A percentile compares a stretch with the other conserved stretches of the same genome.
These are phyloP conservation scores for Natrix natrix DNA, from an alignment of 2,797 vertebrate species.

Conservation along the genomic window DNA sequence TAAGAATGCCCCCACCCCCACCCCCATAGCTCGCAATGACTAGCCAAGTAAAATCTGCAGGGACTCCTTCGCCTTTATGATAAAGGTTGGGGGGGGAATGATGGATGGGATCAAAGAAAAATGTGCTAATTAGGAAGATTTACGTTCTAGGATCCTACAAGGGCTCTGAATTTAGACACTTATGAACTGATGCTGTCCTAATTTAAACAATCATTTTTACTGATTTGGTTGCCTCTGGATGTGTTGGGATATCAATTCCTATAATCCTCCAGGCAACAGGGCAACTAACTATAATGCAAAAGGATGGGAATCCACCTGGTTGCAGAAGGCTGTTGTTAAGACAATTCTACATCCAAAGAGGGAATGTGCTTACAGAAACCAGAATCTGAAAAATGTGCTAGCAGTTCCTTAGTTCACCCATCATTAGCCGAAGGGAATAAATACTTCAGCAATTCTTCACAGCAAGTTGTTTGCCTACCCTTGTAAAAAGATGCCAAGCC, in stretches of 20 bases:
- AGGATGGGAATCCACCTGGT: background rate
- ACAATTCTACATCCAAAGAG: background rate
- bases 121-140: background rate
- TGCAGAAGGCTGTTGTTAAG: background rate
- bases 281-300: background rate
- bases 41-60: too few relatives aligned
- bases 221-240: background rate
- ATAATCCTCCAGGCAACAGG: background rate
- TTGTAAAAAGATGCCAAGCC: constrained; percentile 4
- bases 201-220: background rate
- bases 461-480: background rate
- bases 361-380: background rate
- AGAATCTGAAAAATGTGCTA: background rate
- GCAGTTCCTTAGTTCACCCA: constrained; percentile 6
- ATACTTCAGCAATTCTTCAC: background rate
- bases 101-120: background rate
- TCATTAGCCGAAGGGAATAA: constrained; percentile 18
- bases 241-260: background rate
- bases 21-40: too few relatives aligned
- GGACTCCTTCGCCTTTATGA: background rate
- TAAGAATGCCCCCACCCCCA: too few relatives aligned
- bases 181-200: background rate
- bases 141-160: background rate
- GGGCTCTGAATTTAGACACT: background rate
- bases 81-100: background rate